Evolutionary conservation across 2,888 invertebrate species (phyloP).

Genomic region (Leucoma salicis): DNA sequence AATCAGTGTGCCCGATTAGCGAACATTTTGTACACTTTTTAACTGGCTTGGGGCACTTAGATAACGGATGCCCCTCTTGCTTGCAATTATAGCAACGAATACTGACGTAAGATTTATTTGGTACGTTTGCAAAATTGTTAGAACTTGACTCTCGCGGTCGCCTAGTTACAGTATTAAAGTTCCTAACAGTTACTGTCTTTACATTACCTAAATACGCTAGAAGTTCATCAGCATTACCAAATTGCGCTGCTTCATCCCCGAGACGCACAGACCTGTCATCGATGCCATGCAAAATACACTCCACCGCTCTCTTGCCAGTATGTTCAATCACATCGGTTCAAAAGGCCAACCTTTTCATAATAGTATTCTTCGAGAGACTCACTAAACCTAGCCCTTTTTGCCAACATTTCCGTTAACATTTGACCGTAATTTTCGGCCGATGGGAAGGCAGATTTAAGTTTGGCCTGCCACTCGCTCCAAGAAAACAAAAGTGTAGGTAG

Average conservation of each 20-base stretch:
- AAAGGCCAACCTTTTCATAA: neutral
- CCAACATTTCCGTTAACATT: neutral
- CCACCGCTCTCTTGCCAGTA: neutral
- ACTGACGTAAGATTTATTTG: too few species aligned
- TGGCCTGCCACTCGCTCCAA: too few species aligned
- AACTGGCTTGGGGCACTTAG: too few species aligned
- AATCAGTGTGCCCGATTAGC: too few species aligned
- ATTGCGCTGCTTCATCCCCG: constrained; percentile 2
- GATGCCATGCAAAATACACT: neutral
- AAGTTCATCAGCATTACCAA: neutral
- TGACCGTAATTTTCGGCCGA: neutral
- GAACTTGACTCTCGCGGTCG: neutral
- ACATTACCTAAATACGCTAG: constrained; percentile 1
- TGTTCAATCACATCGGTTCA: neutral
- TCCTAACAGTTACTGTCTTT: too few species aligned
- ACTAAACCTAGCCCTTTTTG: neutral
- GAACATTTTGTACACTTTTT: too few species aligned
- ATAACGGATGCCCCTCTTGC: too few species aligned
- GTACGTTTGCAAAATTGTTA: too few species aligned
- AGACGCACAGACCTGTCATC: neutral
- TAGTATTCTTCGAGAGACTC: neutral
- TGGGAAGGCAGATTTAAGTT: neutral
- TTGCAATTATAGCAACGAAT: too few species aligned
- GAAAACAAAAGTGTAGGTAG: too few species aligned
- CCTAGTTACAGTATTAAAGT: neutral